Evolutionary conservation across 2,113 vertebrate species (phyloP), one percentile per base, ranked within the genome.

Genomic region (Ameiurus melas): DNA sequence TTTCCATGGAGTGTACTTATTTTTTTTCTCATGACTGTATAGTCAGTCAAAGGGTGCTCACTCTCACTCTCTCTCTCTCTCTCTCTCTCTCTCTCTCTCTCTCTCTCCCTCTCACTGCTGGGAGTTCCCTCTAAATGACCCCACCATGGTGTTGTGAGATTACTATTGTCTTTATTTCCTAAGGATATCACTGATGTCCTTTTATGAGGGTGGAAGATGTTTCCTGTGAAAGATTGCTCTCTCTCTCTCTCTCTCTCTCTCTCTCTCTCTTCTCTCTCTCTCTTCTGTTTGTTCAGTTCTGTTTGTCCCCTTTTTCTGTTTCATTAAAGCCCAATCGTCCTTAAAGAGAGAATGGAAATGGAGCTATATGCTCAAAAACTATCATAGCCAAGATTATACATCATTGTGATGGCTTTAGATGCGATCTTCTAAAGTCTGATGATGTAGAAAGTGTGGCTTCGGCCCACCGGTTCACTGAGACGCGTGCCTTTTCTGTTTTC

Each of bases 81-180:
- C 43, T 78, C 17, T 27, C 10, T 78, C 57, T 60, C n/a, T 17
- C 57, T 83, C 47, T n/a, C 36, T 1, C 20, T 71, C 62, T 71
- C 78, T 17, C 39, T 33, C 62, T 12, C 17, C n/a, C 13, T 6
- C 66, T 68, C 43, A 66, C n/a, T 86, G 77, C 53, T 71, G 64
- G 81, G 70, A 79, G 85, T 89, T 88, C 81, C 86, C 87, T 84
- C 77, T 36, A 71, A 70, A 66, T 89, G 64, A 82, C 85, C 85
- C 80, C 70, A 33, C 58, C 20, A 25, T 39, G 77, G 30, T n/a
- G 70, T n/a, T 57, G n/a, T 27, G 33, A 83, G 73, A 78, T 64
- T 81, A 80, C 91, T 79, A 90, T 93, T 94, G 92, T 93, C 78
- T 36, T 83, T 55, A 64, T 89, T 93, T 93, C 93, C 92, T 80